Percentiles rank a stretch among this genome's conserved stretches.
These are phyloP conservation scores for Epinephelus moara DNA, from an alignment of 2,113 vertebrate genomes.

Conservation along the genomic window DNA sequence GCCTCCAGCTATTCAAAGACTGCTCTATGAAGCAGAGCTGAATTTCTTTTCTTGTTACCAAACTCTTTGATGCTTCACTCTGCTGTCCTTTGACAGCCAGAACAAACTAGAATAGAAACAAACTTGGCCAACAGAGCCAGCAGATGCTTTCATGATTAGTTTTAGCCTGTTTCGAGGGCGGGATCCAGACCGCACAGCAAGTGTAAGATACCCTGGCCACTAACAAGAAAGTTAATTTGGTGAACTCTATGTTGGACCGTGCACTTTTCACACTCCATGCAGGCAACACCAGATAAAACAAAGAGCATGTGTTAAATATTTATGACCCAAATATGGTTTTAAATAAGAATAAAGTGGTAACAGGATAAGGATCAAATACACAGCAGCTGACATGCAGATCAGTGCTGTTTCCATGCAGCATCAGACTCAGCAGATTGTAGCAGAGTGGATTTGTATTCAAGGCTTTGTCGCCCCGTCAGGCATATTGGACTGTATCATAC, in stretches of 20 bases:
- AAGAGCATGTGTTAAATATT: neutral
- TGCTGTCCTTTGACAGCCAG: slow-evolving; percentile 10
- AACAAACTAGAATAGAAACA: slow-evolving; percentile 3
- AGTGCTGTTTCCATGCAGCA: slow-evolving; percentile 1
- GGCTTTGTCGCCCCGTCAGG: slow-evolving; percentile 36
- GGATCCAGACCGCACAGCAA: neutral
- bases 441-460: slow-evolving; percentile 45
- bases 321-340: neutral
- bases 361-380: neutral
- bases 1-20: slow-evolving; percentile 34
- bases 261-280: neutral
- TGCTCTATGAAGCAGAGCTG: slow-evolving; percentile 11
- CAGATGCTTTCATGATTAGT: neutral
- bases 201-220: neutral
- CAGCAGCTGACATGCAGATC: slow-evolving; percentile 17
- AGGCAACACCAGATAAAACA: neutral
- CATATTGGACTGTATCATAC: slow-evolving; percentile 34
- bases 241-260: neutral
- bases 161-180: neutral
- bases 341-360: neutral
- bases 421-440: slow-evolving; percentile 23
- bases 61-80: slow-evolving; percentile 5
- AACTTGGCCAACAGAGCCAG: neutral
- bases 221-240: neutral
- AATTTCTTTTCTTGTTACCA: neutral